phyloP scores from a whole-genome alignment of 2,888 invertebrate species.

The Polymixis flavicincta region DNA sequence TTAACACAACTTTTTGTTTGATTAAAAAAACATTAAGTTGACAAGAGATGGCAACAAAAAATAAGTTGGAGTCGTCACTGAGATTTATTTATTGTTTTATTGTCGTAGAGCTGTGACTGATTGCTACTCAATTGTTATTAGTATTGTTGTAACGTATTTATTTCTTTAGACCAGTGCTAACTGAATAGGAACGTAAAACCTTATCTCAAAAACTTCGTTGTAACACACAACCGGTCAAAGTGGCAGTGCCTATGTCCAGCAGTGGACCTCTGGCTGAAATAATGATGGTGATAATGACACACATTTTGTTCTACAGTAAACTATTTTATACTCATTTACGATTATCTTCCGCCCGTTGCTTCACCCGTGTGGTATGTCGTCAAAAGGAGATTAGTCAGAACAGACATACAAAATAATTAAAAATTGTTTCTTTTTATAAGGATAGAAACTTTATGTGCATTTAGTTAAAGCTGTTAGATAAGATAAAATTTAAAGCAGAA shows the following conservation, averaged over 20 bases:
- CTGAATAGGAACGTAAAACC: not conserved
- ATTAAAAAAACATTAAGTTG: slow-evolving; percentile 41
- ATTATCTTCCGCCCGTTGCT: no score
- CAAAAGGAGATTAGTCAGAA: no score
- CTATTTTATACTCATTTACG: not conserved
- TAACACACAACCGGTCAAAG: no score
- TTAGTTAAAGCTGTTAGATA: no score
- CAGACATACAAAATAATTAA: no score
- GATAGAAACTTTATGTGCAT: no score
- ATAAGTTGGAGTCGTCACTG: slow-evolving; percentile 41
- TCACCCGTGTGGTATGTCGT: no score
- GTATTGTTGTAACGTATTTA: not conserved
- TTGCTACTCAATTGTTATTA: slow-evolving; percentile 32
- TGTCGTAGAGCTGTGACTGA: slow-evolving; percentile 35
- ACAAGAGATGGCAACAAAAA: slow-evolving; percentile 42
- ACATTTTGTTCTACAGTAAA: not conserved
- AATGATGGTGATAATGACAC: no score
- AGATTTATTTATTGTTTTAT: slow-evolving; percentile 47
- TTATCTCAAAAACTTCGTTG: not conserved
- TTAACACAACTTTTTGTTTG: slow-evolving; percentile 46
- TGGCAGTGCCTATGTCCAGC: no score
- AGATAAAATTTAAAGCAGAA: no score
- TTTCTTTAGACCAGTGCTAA: not conserved
- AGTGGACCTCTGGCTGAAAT: no score
- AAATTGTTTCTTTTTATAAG: no score